Conservation (phyloP, 1,140 invertebrate species). For the Chironomus striatipennis region DNA sequence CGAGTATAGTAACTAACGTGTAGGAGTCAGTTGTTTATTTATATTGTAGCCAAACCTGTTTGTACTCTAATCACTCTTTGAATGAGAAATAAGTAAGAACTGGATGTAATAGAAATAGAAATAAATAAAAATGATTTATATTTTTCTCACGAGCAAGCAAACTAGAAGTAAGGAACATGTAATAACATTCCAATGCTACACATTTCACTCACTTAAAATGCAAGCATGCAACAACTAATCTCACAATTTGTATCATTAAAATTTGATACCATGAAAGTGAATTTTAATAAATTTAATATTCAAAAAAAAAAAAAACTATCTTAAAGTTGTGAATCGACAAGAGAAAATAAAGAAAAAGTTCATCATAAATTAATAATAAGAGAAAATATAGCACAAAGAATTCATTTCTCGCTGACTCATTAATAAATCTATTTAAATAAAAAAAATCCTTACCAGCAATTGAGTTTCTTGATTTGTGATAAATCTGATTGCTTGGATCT, state of each 20-base stretch:
- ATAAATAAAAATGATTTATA: too few relatives aligned
- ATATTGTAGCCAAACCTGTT: too few relatives aligned
- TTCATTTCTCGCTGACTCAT: neutral
- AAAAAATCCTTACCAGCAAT: slow-evolving; percentile 62
- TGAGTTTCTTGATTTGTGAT: slow-evolving; percentile 66
- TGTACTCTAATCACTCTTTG: too few relatives aligned
- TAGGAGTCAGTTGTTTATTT: neutral
- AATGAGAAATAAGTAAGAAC: too few relatives aligned
- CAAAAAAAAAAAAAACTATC: too few relatives aligned
- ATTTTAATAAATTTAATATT: too few relatives aligned
- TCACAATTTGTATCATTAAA: too few relatives aligned
- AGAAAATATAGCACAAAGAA: neutral
- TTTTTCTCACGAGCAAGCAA: neutral
- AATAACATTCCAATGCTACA: neutral
- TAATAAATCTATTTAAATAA: neutral
- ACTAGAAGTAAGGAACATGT: neutral
- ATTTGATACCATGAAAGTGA: too few relatives aligned
- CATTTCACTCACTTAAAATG: too few relatives aligned
- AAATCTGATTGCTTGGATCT: slow-evolving; percentile 71
- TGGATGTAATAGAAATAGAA: too few relatives aligned
- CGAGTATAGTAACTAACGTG: neutral
- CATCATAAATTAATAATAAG: neutral
- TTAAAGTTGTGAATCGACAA: neutral
- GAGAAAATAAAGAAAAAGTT: neutral
- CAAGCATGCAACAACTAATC: too few relatives aligned